These are phyloP conservation scores for Eretmochelys imbricata DNA, from an alignment of 2,113 vertebrate species.

Conservation along the genomic window DNA sequence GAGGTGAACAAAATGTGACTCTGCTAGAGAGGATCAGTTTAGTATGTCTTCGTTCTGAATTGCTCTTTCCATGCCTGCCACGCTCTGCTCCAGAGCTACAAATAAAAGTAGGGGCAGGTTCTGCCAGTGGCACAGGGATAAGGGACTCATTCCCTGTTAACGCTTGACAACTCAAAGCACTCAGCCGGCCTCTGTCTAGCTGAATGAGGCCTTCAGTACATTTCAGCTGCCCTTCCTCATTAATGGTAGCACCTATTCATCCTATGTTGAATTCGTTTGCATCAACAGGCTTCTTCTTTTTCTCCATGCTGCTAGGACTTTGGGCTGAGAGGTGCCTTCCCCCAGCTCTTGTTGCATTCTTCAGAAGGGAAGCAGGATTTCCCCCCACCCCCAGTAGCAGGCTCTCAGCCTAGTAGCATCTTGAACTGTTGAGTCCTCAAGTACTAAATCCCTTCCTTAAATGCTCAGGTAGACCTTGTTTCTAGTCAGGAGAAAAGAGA, in stretches of 20 bases:
- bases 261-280: background rate
- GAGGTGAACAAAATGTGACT: background rate
- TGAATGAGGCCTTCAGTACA: background rate
- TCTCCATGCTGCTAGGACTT: background rate
- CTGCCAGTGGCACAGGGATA: background rate
- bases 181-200: background rate
- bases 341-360: background rate
- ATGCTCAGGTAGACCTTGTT: background rate
- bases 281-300: background rate
- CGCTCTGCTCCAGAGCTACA: background rate
- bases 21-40: background rate
- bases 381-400: background rate
- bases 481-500: background rate
- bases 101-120: background rate
- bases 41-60: background rate
- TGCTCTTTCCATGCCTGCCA: background rate
- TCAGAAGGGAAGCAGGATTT: background rate
- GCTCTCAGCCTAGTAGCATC: background rate
- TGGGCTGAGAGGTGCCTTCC: background rate
- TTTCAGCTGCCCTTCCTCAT: background rate
- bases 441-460: background rate
- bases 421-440: background rate
- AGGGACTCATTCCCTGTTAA: background rate
- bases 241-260: too few species aligned
- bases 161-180: background rate